Evolutionary conservation across 2,888 invertebrate species (phyloP).

Genomic region (Hesperia comma): DNA sequence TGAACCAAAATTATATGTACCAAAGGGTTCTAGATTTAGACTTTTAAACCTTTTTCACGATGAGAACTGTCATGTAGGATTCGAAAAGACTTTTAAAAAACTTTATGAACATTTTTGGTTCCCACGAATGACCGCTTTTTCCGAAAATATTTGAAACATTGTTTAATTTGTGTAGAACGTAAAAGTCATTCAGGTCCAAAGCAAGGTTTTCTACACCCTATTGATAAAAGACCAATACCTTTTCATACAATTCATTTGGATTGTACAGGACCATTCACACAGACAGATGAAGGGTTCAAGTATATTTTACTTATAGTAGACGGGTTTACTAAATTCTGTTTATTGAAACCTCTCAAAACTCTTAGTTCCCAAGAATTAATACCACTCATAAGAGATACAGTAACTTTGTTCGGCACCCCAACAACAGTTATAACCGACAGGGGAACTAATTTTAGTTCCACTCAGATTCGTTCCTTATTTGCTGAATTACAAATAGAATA

Average conservation of each 20-base stretch:
- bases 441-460: constrained; percentile 39
- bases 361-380: constrained; percentile 39
- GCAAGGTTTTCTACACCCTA: constrained; percentile 41
- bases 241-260: constrained; percentile 50
- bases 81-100: constrained; percentile 36
- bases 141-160: constrained; percentile 40
- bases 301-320: constrained; percentile 46
- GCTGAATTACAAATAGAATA: too few species aligned
- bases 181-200: constrained; percentile 41
- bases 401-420: constrained; percentile 40
- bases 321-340: constrained; percentile 47
- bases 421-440: constrained; percentile 38
- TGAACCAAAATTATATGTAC: constrained; percentile 8
- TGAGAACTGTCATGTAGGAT: neutral
- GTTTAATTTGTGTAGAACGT: neutral
- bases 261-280: constrained; percentile 47
- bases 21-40: constrained; percentile 29
- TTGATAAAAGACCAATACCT: constrained; percentile 43
- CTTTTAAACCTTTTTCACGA: constrained; percentile 12
- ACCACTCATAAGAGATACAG: neutral
- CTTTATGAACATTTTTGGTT: constrained; percentile 47
- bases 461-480: constrained; percentile 1
- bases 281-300: constrained; percentile 42
- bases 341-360: constrained; percentile 45
- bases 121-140: constrained; percentile 37